Base-by-base conservation (phyloP, 2,113 vertebrate species). In the Trachemys scripta region DNA sequence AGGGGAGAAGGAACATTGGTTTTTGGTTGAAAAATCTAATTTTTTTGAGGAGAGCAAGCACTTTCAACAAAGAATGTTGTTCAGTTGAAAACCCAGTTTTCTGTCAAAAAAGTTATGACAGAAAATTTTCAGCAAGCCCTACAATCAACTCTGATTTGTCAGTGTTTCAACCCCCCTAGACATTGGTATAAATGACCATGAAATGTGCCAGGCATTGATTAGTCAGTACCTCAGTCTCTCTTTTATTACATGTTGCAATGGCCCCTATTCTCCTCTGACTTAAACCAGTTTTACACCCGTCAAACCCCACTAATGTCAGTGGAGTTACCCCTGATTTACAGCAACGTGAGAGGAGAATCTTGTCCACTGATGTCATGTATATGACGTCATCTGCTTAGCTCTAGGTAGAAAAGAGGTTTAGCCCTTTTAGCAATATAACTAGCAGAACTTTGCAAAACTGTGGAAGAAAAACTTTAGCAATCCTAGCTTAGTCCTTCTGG, bases 21-120 rank as follows among this genome's bases (percentile, higher is more conserved):
- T 95, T 95, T 90, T 94, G 92, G 90, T 90, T 57, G 4, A 13
- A 91, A 94, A 91, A 31, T 42, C 35, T 84, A 45, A 1, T 17
- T 1, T 79, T 93, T 92, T 87, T 12, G 54, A 93, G 86, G 75
- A 84, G 56, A 65, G 78, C 59, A 57, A 53, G 47, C 35, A 80
- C 62, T n/a, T 95, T 51, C 22, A 50, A 69, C 81, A 9, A 90
- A 94, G 87, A 92, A 83, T 29, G 78, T 29, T 9, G 59, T 25
- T 49, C 49, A 50, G 19, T 69, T 47, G 57, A 75, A 90, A 87
- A 42, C 6, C 38, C 47, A 53, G 69, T 20, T 45, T 38, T 35
- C 7, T 17, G 31, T 79, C 47, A 59, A 42, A 87, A 92, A 56
- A 24, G 1, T 1, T 1, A 3, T 81, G 62, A 4, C 24, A 65